These are phyloP conservation scores for Strigops habroptila DNA, from an alignment of 2,113 vertebrate species.

Conservation along the genomic window DNA sequence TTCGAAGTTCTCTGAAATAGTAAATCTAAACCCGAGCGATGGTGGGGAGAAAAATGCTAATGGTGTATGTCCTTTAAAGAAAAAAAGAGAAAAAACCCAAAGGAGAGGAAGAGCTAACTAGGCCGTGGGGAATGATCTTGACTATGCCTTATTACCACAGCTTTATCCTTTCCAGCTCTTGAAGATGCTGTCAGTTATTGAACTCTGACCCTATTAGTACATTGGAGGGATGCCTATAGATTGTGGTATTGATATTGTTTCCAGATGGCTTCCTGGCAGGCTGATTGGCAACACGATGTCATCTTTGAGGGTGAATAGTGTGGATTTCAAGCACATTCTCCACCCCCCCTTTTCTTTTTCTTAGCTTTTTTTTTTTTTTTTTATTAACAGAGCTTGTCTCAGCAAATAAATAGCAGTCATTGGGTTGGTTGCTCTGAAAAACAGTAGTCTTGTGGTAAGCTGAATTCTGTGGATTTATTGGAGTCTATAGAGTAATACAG, in stretches of 20 bases:
- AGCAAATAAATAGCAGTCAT: slow-evolving; percentile 39
- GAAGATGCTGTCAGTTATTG: slow-evolving; percentile 35
- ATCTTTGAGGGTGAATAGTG: slow-evolving; percentile 4
- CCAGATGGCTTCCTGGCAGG: slow-evolving; percentile 42
- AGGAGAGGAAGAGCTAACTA: background rate
- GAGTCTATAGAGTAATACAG: background rate
- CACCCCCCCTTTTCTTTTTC: too few relatives aligned
- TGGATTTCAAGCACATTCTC: too few relatives aligned
- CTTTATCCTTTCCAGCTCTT: background rate
- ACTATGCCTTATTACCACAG: background rate
- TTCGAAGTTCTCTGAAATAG: background rate
- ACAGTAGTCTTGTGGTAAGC: slow-evolving; percentile 52
- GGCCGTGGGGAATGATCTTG: background rate
- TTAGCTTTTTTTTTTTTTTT: background rate
- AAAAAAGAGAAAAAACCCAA: background rate
- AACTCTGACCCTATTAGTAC: slow-evolving; percentile 48
- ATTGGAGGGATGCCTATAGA: slow-evolving; percentile 16
- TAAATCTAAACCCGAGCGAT: slow-evolving; percentile 8
- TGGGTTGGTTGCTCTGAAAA: background rate
- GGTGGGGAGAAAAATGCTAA: background rate
- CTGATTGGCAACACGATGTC: slow-evolving; percentile 30
- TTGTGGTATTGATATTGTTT: slow-evolving; percentile 44
- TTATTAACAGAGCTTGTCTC: slow-evolving; percentile 9
- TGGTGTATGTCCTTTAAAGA: background rate
- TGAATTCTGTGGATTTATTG: slow-evolving; percentile 22